Evolutionary conservation across 1,140 invertebrate genomes (phyloP).

Genomic region (Mya arenaria): DNA sequence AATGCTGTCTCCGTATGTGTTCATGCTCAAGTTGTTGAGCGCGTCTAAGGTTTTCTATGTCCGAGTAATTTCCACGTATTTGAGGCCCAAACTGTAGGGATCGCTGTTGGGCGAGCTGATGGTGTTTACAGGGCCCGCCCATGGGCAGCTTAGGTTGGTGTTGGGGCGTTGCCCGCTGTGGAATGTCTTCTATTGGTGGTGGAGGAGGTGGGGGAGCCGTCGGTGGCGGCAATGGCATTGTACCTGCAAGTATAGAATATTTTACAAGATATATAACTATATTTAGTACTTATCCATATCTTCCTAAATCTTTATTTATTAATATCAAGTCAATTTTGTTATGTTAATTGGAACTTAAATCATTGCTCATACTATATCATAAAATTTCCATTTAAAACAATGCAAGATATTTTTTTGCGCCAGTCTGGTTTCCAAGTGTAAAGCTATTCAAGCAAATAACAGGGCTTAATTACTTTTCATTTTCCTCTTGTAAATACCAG

Average conservation of each 20-base stretch:
- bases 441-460: too few relatives aligned
- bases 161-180: slow-evolving; percentile 64
- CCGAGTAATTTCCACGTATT: slow-evolving; percentile 75
- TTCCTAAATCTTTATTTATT: too few relatives aligned
- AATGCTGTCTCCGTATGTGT: slow-evolving; percentile 26
- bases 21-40: slow-evolving; percentile 56
- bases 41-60: slow-evolving; percentile 66
- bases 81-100: slow-evolving; percentile 73
- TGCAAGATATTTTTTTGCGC: too few relatives aligned
- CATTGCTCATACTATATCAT: too few relatives aligned
- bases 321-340: too few relatives aligned
- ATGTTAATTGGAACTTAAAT: too few relatives aligned
- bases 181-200: slow-evolving; percentile 79
- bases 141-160: background rate
- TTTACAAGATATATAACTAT: too few relatives aligned
- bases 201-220: slow-evolving; percentile 74
- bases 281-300: too few relatives aligned
- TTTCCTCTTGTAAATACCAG: too few relatives aligned
- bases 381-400: too few relatives aligned
- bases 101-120: slow-evolving; percentile 39
- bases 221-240: slow-evolving; percentile 69
- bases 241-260: slow-evolving; percentile 49
- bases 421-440: too few relatives aligned
- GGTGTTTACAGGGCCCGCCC: slow-evolving; percentile 29
- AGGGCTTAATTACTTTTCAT: too few relatives aligned